Percentiles rank a stretch among this genome's conserved stretches.
Conservation (phyloP, 2,113 vertebrate genomes). For the Tyto alba region DNA sequence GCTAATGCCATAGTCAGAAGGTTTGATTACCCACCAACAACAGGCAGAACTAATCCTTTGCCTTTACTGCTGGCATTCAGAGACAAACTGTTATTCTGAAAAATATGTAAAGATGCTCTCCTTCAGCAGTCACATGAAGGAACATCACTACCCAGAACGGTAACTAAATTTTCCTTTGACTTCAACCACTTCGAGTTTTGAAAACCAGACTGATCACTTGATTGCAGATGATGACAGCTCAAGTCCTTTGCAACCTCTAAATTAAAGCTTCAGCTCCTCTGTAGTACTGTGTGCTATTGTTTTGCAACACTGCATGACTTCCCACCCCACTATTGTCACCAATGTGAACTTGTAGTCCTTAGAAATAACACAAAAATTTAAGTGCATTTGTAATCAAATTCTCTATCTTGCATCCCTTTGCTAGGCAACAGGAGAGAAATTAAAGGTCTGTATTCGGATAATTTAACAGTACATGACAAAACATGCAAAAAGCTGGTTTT, state of each 20-base stretch:
- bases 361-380: neutral
- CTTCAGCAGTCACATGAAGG: neutral
- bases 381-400: neutral
- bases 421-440: neutral
- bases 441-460: neutral
- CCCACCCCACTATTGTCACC: neutral
- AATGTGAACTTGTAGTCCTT: neutral
- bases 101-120: neutral
- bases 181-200: neutral
- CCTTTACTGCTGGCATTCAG: neutral
- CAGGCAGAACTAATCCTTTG: neutral
- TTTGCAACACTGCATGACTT: neutral
- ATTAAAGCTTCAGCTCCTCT: neutral
- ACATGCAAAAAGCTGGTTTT: neutral
- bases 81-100: neutral
- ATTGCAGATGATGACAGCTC: neutral
- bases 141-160: neutral
- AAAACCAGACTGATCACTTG: neutral
- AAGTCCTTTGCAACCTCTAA: neutral
- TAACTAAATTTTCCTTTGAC: neutral
- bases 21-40: neutral
- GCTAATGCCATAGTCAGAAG: neutral
- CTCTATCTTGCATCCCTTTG: neutral
- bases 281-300: neutral
- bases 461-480: neutral